Percentiles rank a stretch among this genome's conserved stretches.
Conservation (phyloP, 2,113 vertebrate genomes). For the Urocitellus parryii region DNA sequence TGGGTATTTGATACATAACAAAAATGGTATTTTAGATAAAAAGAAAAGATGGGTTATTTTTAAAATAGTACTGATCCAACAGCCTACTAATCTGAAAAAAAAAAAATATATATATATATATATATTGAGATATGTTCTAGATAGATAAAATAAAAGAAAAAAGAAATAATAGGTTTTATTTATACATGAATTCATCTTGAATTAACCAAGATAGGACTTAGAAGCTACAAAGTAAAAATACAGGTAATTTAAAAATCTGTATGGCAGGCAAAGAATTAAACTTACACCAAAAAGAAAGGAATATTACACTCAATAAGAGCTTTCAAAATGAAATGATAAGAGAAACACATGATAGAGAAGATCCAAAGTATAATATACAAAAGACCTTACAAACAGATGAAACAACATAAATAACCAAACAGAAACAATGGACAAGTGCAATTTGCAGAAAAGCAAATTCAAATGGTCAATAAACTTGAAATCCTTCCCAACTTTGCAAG, state of each 20-base stretch:
- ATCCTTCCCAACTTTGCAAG: not conserved
- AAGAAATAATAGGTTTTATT: constrained; percentile 5
- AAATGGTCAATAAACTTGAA: not conserved
- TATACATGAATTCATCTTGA: not conserved
- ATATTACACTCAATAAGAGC: not conserved
- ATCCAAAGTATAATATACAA: not conserved
- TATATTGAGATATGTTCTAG: constrained; percentile 21
- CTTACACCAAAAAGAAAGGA: not conserved
- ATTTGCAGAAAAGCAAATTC: not conserved
- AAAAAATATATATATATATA: too few species aligned
- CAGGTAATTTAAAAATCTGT: not conserved
- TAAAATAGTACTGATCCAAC: not conserved
- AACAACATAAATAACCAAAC: not conserved
- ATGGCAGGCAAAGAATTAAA: not conserved
- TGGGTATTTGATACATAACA: constrained; percentile 32
- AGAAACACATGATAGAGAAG: not conserved
- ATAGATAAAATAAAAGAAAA: not conserved
- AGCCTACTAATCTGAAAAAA: not conserved
- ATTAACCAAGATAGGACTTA: not conserved
- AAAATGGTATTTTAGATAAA: constrained; percentile 49
- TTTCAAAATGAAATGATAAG: not conserved
- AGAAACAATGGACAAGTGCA: not conserved
- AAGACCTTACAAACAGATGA: not conserved
- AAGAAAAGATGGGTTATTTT: constrained; percentile 49
- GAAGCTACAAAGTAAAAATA: not conserved